Evolutionary conservation across 2,888 invertebrate species (phyloP).

Genomic region (Arenicola marina): DNA sequence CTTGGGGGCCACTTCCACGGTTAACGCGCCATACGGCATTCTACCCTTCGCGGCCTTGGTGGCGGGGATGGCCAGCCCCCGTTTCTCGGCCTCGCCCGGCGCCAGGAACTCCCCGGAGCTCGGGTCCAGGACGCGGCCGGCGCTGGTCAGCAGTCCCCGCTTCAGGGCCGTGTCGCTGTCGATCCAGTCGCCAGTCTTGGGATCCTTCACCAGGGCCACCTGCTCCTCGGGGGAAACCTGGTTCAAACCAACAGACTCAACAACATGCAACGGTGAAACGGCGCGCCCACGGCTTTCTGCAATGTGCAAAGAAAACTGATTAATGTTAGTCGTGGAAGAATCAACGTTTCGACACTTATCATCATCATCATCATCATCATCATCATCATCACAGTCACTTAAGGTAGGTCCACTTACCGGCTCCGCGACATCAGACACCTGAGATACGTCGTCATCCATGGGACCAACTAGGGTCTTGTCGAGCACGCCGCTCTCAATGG

Average conservation of each 20-base stretch:
- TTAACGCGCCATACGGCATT: background rate
- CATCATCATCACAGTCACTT: no score
- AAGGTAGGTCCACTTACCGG: no score
- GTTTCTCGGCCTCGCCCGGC: background rate
- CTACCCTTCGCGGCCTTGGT: background rate
- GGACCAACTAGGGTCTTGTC: background rate
- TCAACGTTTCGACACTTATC: no score
- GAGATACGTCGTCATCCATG: background rate
- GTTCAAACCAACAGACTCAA: no score
- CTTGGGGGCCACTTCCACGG: background rate
- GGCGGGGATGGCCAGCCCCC: background rate
- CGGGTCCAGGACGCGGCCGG: slow-evolving; percentile 68
- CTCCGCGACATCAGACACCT: no score
- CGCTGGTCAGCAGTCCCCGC: slow-evolving; percentile 9
- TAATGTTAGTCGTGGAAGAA: no score
- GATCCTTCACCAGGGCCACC: background rate
- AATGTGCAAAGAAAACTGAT: no score
- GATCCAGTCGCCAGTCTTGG: slow-evolving; percentile 6
- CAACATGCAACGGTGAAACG: no score
- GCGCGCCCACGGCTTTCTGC: no score
- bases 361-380: no score
- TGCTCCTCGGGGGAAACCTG: background rate
- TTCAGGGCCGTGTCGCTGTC: background rate
- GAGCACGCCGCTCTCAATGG: slow-evolving; percentile 5
- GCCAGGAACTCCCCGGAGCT: slow-evolving; percentile 61